These are phyloP conservation scores for Etia nguti DNA, from an alignment of 2,113 vertebrate genomes.

Conservation along the genomic window DNA sequence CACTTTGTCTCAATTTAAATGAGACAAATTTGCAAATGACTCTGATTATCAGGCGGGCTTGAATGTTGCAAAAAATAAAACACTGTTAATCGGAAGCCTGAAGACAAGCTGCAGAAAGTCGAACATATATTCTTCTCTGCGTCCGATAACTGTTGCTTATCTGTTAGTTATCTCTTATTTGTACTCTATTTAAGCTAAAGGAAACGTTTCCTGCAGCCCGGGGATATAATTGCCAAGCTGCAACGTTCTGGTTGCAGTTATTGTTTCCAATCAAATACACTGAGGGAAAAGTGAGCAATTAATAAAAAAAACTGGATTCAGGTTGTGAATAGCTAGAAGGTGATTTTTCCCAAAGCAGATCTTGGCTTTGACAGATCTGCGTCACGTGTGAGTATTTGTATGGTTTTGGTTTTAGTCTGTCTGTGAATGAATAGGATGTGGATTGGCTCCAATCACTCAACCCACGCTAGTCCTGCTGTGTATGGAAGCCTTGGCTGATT, in stretches of 20 bases:
- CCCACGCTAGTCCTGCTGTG: slow-evolving; percentile 37
- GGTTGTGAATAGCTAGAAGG: background rate
- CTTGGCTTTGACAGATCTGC: background rate
- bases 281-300: background rate
- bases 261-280: background rate
- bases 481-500: slow-evolving; percentile 38
- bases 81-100: background rate
- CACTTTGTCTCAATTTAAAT: background rate
- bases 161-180: background rate
- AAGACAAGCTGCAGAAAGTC: background rate
- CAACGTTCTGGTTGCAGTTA: background rate
- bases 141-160: background rate
- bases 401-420: slow-evolving; percentile 1
- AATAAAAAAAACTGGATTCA: background rate
- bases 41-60: background rate
- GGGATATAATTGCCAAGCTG: background rate
- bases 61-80: background rate
- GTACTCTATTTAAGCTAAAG: background rate
- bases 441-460: slow-evolving; percentile 32
- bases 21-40: background rate
- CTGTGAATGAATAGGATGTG: slow-evolving; percentile 53
- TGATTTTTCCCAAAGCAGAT: background rate
- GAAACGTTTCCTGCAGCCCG: background rate
- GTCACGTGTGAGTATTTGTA: background rate
- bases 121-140: background rate